Base-by-base conservation (phyloP, 2,113 vertebrate species). In the Pachyramphus minor region DNA sequence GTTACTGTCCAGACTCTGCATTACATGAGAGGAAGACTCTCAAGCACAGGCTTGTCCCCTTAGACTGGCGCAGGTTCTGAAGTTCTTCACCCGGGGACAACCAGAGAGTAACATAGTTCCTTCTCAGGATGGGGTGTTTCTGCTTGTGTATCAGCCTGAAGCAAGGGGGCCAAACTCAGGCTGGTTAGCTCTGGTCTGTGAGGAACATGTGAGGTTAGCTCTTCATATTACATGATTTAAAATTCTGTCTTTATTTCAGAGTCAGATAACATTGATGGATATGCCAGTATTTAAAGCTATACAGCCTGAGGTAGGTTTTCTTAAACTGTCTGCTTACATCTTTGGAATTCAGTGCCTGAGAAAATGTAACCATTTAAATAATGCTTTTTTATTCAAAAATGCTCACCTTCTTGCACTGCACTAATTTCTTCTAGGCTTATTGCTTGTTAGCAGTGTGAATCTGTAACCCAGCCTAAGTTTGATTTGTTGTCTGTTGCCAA, bases 251-350 rank as follows among this genome's bases (percentile, higher is more conserved):
- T 78, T 87, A 6, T 98, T 97, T 50, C 97, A 99, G 99, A 99
- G 99, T 97, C 99, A 99, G 95, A 99, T 99, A 96, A 99, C 99
- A 0, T 39, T 99, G 96, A 99, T 99, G 99, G 99, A 99, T 87
- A 97, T 98, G 35, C 99, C 99, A 27, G 99, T 99, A 78, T 99
- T 99, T 89, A 99, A 98, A 98, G 99, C 98, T 73, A 99, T 99
- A 96, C 99, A 99, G 73, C 99, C 99, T 12, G 99, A 99, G 99
- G 99, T 99, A 97, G 93, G 98, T 93, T 89, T 71, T 72, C 28
- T 78, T 93, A 37, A 68, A 78, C 37, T 41, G 4, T 59, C 39
- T 83, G 14, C 73, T 82, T 58, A 16, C 30, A 14, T 56, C 45
- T 82, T 71, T 42, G 63, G 31, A 60, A 28, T 55, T 90, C 41